Percentiles rank a stretch among this genome's conserved stretches.
These are phyloP conservation scores for Lochmaea crataegi DNA, from an alignment of 2,888 invertebrate genomes.

Conservation along the genomic window DNA sequence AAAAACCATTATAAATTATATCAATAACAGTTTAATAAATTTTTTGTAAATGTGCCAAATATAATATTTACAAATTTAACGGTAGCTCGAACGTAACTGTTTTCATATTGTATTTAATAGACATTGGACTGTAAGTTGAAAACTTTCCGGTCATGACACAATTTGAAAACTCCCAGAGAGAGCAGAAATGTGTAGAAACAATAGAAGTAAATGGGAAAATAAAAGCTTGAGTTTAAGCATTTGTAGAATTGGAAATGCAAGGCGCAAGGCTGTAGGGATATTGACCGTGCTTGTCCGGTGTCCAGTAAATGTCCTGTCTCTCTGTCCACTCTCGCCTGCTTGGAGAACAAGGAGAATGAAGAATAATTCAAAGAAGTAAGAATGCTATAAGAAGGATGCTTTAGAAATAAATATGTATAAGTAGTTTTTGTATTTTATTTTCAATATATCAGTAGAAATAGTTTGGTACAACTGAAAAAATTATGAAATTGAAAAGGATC, in stretches of 20 bases:
- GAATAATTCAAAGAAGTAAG: slow-evolving; percentile 40
- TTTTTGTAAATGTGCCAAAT: neutral
- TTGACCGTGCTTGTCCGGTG: slow-evolving; percentile 55
- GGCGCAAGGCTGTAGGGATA: slow-evolving; percentile 56
- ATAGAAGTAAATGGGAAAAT: slow-evolving; percentile 27
- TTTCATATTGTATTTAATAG: slow-evolving; percentile 11
- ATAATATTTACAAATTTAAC: neutral
- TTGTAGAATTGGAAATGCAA: slow-evolving; percentile 45
- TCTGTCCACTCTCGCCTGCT: slow-evolving; percentile 53
- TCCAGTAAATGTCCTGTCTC: slow-evolving; percentile 52
- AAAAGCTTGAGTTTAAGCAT: slow-evolving; percentile 27
- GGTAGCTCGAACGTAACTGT: neutral
- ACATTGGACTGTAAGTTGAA: slow-evolving; percentile 10
- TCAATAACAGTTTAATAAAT: neutral
- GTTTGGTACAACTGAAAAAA: too few species aligned
- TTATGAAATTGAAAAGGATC: too few species aligned
- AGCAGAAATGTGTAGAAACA: slow-evolving; percentile 26
- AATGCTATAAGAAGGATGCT: slow-evolving; percentile 33
- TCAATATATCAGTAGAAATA: too few species aligned
- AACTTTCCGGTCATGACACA: slow-evolving; percentile 22
- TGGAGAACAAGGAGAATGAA: slow-evolving; percentile 43
- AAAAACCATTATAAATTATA: too few species aligned
- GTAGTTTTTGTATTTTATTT: too few species aligned
- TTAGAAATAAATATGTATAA: neutral
- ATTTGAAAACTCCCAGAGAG: slow-evolving; percentile 12